Percentiles rank a stretch among this genome's conserved stretches.
Conservation (phyloP, 2,888 invertebrate genomes). For the Dione vanillae region DNA sequence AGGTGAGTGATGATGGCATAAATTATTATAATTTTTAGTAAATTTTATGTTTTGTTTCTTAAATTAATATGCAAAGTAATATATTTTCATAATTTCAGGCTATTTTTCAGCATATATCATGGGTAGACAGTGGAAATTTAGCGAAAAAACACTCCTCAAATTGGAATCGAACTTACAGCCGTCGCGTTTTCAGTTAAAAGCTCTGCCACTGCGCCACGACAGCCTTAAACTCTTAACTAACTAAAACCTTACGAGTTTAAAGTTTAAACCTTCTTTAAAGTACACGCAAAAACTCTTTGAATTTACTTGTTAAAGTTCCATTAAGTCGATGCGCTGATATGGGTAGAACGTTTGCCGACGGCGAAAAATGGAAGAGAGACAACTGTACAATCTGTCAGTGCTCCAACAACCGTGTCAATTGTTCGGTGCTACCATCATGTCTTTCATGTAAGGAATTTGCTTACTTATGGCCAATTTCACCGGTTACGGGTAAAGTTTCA, state of each 20-base stretch:
- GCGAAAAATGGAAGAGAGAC: conserved; percentile 86
- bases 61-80: no score
- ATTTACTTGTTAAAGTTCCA: conserved; percentile 43
- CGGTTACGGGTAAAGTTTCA: no score
- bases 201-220: background rate
- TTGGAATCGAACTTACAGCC: background rate
- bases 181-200: background rate
- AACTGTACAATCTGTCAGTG: conserved; percentile 90
- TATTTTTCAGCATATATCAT: no score
- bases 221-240: background rate
- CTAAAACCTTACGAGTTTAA: no score
- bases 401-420: conserved; percentile 85
- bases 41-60: no score
- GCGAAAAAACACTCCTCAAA: no score
- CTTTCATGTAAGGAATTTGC: conserved; percentile 53
- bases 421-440: conserved; percentile 67
- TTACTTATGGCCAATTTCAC: no score
- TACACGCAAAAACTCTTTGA: no score
- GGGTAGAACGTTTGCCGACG: conserved; percentile 86
- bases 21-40: no score
- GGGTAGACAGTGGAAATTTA: no score
- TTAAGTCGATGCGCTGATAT: conserved; percentile 81
- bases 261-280: no score
- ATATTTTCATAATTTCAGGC: no score
- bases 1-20: background rate